Conservation (phyloP, 2,888 invertebrate species). For the Agriopis aurantiaria region DNA sequence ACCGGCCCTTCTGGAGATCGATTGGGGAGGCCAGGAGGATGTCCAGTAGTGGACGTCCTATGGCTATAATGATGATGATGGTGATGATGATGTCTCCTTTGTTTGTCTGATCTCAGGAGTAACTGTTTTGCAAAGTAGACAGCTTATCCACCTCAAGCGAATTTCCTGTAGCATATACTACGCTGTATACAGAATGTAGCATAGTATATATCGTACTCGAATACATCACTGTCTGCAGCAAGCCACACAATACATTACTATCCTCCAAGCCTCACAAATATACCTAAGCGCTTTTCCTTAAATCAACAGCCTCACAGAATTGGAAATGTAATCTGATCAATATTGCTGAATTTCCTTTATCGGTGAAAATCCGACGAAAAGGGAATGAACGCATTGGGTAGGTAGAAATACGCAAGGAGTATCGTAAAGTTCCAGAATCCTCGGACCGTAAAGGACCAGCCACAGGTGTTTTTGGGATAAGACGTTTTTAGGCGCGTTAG, state of each 20-base stretch:
- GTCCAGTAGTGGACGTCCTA: too few relatives aligned
- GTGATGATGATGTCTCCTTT: too few relatives aligned
- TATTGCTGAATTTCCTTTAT: constrained; percentile 25
- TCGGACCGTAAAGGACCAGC: constrained; percentile 16
- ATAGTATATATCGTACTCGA: neutral
- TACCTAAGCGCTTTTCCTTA: constrained; percentile 12
- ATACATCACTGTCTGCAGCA: neutral
- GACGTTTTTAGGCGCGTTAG: neutral
- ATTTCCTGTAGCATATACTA: too few relatives aligned
- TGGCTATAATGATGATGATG: too few relatives aligned
- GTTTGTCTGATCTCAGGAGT: too few relatives aligned
- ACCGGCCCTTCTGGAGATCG: too few relatives aligned
- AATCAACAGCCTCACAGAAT: constrained; percentile 22
- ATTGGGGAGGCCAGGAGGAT: too few relatives aligned
- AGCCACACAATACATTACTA: constrained; percentile 2
- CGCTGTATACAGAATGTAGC: too few relatives aligned
- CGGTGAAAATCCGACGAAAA: constrained; percentile 21
- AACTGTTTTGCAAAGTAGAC: too few relatives aligned
- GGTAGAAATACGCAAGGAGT: constrained; percentile 3
- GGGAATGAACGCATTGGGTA: constrained; percentile 20
- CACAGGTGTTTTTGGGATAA: constrained; percentile 10
- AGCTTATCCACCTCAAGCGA: too few relatives aligned
- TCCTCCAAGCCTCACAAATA: constrained; percentile 5
- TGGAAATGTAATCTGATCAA: constrained; percentile 31
- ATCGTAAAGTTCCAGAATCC: constrained; percentile 20